Conservation (phyloP, 2,113 vertebrate genomes). For the Maylandia zebra region DNA sequence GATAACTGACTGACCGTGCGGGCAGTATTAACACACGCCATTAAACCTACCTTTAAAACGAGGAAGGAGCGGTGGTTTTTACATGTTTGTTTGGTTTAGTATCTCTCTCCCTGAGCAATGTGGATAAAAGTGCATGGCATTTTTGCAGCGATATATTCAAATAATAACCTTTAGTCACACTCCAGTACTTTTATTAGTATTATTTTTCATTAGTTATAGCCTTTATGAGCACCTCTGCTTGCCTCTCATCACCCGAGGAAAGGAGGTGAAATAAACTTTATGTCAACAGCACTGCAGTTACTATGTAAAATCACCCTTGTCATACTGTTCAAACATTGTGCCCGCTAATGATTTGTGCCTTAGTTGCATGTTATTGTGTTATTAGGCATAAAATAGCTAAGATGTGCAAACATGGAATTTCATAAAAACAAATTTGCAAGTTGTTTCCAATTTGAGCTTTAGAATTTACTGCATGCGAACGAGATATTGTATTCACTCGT, state of each 20-base stretch:
- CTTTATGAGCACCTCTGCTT: neutral
- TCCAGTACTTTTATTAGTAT: neutral
- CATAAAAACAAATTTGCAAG: neutral
- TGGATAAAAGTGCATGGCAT: neutral
- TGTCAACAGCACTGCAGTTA: neutral
- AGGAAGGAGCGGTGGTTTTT: conserved; percentile 6
- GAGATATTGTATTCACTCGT: neutral
- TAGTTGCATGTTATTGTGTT: neutral
- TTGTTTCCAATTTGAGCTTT: neutral
- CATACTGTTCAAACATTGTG: neutral
- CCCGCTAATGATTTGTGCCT: neutral
- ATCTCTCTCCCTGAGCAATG: neutral
- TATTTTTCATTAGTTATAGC: neutral
- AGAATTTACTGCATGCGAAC: neutral
- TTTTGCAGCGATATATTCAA: neutral
- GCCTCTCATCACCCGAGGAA: neutral
- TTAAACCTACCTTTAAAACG: conserved; percentile 44
- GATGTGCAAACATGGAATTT: neutral
- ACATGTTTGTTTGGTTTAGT: neutral
- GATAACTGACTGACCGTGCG: conserved; percentile 37
- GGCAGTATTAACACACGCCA: conserved; percentile 72
- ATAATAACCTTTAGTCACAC: neutral
- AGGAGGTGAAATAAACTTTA: neutral
- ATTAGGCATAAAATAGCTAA: neutral
- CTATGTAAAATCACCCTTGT: neutral